These are phyloP conservation scores for Manis javanica DNA, from an alignment of 2,797 vertebrate species.

Conservation along the genomic window DNA sequence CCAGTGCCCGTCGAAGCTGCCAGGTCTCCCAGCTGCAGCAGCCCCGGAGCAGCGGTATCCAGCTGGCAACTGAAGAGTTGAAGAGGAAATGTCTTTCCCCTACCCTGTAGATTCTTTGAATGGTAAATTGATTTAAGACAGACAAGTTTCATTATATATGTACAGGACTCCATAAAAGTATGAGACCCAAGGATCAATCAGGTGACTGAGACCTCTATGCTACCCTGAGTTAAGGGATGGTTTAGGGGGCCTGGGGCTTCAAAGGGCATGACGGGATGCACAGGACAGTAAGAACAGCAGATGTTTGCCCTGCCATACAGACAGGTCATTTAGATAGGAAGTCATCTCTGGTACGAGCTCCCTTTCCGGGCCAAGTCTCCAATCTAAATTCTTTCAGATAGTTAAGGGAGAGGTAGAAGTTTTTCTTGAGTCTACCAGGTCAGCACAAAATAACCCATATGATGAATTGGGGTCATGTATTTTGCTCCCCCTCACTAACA, in stretches of 20 bases:
- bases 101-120: neutral
- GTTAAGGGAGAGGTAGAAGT: neutral
- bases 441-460: neutral
- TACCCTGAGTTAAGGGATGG: neutral
- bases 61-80: neutral
- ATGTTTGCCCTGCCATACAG: neutral
- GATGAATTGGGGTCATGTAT: neutral
- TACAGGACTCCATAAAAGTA: neutral
- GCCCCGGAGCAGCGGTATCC: neutral
- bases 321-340: neutral
- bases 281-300: neutral
- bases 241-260: neutral
- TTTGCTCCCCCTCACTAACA: neutral
- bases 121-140: neutral
- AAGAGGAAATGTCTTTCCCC: neutral
- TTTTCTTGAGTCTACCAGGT: neutral
- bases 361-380: neutral
- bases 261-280: neutral
- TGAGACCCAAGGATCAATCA: neutral
- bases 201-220: neutral
- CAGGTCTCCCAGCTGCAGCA: neutral
- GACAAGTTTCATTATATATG: neutral
- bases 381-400: neutral
- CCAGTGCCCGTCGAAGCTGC: accelerated
- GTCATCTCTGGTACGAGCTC: neutral